Evolutionary conservation across 2,888 invertebrate genomes (phyloP), one percentile per base, ranked within the genome.

Genomic region (Yponomeuta plumbellus): DNA sequence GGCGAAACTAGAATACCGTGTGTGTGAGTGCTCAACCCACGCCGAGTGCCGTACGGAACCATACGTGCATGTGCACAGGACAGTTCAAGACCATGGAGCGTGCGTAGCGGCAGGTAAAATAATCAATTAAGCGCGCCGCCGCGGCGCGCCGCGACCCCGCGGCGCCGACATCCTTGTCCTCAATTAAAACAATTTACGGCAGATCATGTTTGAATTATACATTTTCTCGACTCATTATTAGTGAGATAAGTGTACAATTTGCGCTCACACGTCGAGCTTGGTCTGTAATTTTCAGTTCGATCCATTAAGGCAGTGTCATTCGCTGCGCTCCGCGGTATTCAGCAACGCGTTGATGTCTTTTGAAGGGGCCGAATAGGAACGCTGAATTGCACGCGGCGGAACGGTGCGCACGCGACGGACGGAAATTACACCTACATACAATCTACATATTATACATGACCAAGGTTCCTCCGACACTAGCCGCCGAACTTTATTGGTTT

Each of bases 101-200:
- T 21, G 44, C 44, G 17, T 21, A 63, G 44, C 63, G 13, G 72
- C 80, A 81, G 83, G 85, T 84, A 78, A 84, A 79, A 78, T 73
- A 70, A 76, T 75, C 72, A 73, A 75, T 75, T 67, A 58, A 73
- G 69, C 73, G n/a, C 17, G 44, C 44, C 44, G 44, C 44, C 17
- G 58, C 61, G 66, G 66, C 67, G 71, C 73, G 70, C 70, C 72
- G 75, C 80, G 77, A 75, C 78, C 78, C 71, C 69, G 76, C 75
- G 76, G 77, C 77, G 77, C 77, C 73, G 80, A 80, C 80, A 88
- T 88, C 89, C 89, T 89, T 89, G 89, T 81, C 86, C 89, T 80
- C 87, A 85, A 87, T 89, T 84, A 84, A 83, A 85, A 83, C 84
- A 81, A 80, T 88, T 86, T 85, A 84, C 81, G 73, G 78, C 80